Evolutionary conservation across 2,888 invertebrate species (phyloP).

Genomic region (Phasia obesa): DNA sequence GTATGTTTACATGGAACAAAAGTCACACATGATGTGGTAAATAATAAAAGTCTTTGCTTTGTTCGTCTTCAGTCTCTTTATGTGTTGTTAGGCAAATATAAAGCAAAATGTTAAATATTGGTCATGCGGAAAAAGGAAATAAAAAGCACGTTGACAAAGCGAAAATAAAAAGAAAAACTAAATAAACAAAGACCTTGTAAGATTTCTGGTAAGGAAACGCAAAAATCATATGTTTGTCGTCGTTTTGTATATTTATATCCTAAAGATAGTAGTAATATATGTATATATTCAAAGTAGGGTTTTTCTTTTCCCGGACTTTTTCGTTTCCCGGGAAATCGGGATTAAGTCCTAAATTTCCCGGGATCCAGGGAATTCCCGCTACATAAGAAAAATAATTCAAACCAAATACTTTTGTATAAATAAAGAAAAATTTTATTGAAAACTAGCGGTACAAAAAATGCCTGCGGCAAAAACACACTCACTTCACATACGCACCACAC

Average conservation of each 20-base stretch:
- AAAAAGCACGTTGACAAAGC: conserved; percentile 56
- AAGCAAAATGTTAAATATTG: conserved; percentile 73
- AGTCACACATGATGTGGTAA: conserved; percentile 57
- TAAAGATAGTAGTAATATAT: too few species aligned
- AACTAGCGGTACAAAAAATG: too few species aligned
- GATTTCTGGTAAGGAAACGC: conserved; percentile 42
- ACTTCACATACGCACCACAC: too few species aligned
- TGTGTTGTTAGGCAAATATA: conserved; percentile 39
- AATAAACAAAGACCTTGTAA: conserved; percentile 44
- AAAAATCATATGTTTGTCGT: conserved; percentile 23
- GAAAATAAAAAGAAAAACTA: not conserved
- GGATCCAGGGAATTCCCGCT: too few species aligned
- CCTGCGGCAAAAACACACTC: too few species aligned
- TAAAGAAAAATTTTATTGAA: too few species aligned
- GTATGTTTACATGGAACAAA: conserved; percentile 48
- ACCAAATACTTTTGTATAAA: too few species aligned
- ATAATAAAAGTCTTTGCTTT: conserved; percentile 19
- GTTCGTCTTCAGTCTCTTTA: conserved; percentile 7
- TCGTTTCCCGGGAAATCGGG: too few species aligned
- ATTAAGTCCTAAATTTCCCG: too few species aligned
- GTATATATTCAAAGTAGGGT: too few species aligned
- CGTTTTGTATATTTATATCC: not conserved
- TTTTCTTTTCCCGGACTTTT: too few species aligned
- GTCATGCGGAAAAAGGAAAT: conserved; percentile 75
- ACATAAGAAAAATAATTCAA: too few species aligned